phyloP scores from a whole-genome alignment of 1,140 invertebrate species.

The Medauroidea extradentata region DNA sequence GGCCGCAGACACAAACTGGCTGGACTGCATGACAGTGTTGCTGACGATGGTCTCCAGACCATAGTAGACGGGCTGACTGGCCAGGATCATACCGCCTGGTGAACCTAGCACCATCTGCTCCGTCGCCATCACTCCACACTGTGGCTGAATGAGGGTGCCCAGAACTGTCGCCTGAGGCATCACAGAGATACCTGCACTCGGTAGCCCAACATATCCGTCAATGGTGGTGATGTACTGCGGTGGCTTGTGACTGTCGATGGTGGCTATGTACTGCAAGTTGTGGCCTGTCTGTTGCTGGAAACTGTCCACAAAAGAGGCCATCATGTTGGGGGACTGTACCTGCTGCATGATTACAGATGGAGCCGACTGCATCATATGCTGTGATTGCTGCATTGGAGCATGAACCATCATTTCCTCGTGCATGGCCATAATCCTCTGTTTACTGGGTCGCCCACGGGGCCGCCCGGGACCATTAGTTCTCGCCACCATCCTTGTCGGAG shows the following conservation, averaged over 20 bases:
- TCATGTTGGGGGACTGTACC: constrained; percentile 57
- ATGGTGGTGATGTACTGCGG: constrained; percentile 47
- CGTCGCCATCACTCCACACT: constrained; percentile 51
- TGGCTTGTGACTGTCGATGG: constrained; percentile 48
- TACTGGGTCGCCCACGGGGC: neutral
- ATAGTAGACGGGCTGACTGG: constrained; percentile 71
- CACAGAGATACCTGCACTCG: constrained; percentile 56
- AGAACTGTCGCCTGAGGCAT: constrained; percentile 53
- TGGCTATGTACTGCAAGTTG: constrained; percentile 66
- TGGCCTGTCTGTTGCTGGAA: constrained; percentile 61
- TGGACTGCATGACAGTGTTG: constrained; percentile 79
- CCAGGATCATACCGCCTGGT: constrained; percentile 57
- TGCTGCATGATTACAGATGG: constrained; percentile 64
- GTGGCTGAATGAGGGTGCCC: constrained; percentile 59
- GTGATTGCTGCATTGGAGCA: neutral
- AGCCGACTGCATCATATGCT: constrained; percentile 14
- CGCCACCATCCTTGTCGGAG: too few species aligned
- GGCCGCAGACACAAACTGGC: constrained; percentile 66
- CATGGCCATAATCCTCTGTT: neutral
- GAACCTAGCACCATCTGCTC: constrained; percentile 60
- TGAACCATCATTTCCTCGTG: neutral
- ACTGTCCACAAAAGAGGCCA: constrained; percentile 63
- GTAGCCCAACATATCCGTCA: constrained; percentile 54
- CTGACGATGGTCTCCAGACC: constrained; percentile 78
- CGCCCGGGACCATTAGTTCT: neutral